Percentiles rank a stretch among this genome's conserved stretches.
These are phyloP conservation scores for Ispidina lecontei DNA, from an alignment of 2,797 vertebrate genomes.

Conservation along the genomic window DNA sequence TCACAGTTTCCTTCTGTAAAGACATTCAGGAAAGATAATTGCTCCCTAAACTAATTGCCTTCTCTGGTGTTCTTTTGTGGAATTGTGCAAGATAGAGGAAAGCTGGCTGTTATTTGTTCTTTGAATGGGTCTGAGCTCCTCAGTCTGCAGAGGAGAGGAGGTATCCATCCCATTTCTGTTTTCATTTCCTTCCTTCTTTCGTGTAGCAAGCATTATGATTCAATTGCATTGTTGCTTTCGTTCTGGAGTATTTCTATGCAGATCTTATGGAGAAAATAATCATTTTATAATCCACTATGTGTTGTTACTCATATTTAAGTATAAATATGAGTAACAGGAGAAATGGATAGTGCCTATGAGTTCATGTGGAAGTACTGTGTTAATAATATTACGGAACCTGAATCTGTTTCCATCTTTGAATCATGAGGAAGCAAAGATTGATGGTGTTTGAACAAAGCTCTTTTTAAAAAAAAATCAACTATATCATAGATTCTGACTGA, in stretches of 20 bases:
- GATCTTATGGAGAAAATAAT: not conserved
- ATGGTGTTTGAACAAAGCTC: not conserved
- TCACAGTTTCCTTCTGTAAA: conserved; percentile 1
- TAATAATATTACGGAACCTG: not conserved
- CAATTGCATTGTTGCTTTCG: not conserved
- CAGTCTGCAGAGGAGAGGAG: not conserved
- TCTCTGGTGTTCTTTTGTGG: not conserved
- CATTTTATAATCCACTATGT: not conserved
- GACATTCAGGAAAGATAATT: conserved; percentile 53
- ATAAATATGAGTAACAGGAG: not conserved
- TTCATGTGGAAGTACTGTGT: not conserved
- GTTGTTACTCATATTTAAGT: not conserved
- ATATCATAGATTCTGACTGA: not conserved
- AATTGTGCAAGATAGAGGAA: not conserved
- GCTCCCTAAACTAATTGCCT: conserved; percentile 55
- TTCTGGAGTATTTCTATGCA: not conserved
- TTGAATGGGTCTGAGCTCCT: not conserved
- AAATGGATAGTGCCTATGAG: not conserved
- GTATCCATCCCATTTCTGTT: not conserved
- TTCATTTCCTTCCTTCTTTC: not conserved
- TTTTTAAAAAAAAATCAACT: not conserved
- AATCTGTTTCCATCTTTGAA: not conserved
- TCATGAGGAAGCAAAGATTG: not conserved
- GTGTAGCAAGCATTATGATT: not conserved
- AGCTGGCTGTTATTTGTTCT: not conserved